Evolutionary conservation across 2,113 vertebrate genomes (phyloP).

Genomic region (Varanus komodoensis): DNA sequence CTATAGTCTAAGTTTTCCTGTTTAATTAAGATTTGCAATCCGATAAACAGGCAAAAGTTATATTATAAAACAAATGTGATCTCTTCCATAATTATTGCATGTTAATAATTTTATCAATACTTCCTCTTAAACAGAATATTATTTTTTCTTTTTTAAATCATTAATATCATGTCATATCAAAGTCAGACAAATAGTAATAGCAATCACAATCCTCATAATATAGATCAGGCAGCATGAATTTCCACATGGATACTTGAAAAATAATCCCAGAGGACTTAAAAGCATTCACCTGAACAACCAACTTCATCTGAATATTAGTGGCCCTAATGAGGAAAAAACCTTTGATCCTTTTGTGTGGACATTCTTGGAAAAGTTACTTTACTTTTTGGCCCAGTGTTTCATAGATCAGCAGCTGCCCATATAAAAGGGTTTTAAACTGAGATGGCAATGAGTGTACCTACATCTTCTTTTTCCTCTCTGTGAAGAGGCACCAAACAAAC

Average conservation of each 20-base stretch:
- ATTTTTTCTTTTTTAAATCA: not conserved
- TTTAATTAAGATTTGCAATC: not conserved
- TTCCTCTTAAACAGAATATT: not conserved
- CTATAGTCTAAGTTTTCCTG: not conserved
- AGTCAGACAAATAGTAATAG: not conserved
- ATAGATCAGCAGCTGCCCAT: not conserved
- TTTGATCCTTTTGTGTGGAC: not conserved
- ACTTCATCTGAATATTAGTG: not conserved
- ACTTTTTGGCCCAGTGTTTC: not conserved
- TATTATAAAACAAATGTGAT: not conserved
- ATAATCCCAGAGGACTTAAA: not conserved
- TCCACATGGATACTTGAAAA: not conserved
- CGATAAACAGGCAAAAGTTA: not conserved
- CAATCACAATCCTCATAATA: no score
- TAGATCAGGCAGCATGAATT: not conserved
- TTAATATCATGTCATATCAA: not conserved
- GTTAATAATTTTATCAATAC: not conserved
- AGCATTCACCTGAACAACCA: not conserved
- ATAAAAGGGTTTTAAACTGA: not conserved
- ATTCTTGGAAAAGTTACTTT: not conserved
- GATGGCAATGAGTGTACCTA: not conserved
- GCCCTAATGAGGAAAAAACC: not conserved
- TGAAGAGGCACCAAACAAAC: not conserved
- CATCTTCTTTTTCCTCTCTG: not conserved
- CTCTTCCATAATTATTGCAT: no score